Evolutionary conservation across 2,888 invertebrate genomes (phyloP), one percentile per base, ranked within the genome.

Genomic region (Falcaria lacertinaria): DNA sequence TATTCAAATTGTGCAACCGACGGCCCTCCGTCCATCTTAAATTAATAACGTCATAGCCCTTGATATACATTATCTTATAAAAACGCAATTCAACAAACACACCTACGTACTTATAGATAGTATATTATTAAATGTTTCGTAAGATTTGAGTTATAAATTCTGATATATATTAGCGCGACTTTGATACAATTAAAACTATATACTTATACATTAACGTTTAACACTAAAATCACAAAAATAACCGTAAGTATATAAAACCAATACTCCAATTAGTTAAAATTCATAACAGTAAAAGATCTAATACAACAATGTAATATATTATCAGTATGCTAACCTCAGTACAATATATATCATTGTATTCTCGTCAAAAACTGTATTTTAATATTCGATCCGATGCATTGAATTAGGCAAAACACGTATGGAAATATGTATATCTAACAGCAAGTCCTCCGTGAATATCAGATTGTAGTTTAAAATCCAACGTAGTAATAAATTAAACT

Each of bases 1-100:
- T 50, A 62, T 62, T 61, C 52, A 62, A 52, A 46, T 62, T 62
- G 45, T 50, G 60, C 57, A 62, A 62, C 50, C 52, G 44, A 45
- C 48, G 50, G 60, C 60, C 60, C 60, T 59, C 60, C 60, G 57
- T 52, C 52, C 57, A 50, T 57, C 54, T 57, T 52, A 54, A 39
- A 50, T 60, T 62, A 54, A 61, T 62, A 50, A 48, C 52, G 48
- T 48, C 52, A 45, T 43, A 50, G 57, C 63, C 60, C 57, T 59
- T 52, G 47, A 52, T 53, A 55, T 55, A 53, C 57, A 62, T 62
- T 59, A 61, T 59, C 62, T 16, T 16, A 52, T 61, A 42, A n/a
- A n/a, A n/a, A 48, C 43, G 51, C 43, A 50, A 51, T 59, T 62
- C 54, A 45, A 48, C 52, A 54, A 53, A 48, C 28, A 41, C 44